Evolutionary conservation across 2,113 vertebrate species (phyloP).

Genomic region (Fulmarus glacialis): DNA sequence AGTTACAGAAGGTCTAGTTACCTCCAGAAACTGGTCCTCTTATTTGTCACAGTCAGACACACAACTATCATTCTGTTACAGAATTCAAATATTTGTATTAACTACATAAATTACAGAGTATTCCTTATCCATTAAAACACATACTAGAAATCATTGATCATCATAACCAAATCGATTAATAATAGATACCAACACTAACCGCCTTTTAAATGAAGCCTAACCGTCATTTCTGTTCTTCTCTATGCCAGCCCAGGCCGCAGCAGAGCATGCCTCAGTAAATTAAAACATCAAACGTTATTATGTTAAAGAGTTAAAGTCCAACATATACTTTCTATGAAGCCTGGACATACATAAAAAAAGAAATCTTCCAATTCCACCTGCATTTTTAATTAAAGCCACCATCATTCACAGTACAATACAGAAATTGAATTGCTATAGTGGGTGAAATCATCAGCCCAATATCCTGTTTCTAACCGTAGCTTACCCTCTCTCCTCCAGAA

Average conservation of each 20-base stretch:
- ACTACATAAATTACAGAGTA: neutral
- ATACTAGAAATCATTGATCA: neutral
- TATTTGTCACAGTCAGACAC: neutral
- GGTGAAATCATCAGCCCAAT: neutral
- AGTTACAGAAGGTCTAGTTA: neutral
- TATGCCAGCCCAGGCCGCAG: neutral
- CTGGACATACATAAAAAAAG: neutral
- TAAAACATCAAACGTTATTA: neutral
- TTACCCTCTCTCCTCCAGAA: neutral
- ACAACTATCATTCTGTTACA: neutral
- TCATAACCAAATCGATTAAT: neutral
- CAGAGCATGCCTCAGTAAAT: neutral
- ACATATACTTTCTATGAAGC: neutral
- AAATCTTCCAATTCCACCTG: neutral
- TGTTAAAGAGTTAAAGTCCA: neutral
- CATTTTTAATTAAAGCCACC: neutral
- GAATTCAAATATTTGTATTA: neutral
- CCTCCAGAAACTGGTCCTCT: neutral
- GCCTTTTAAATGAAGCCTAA: neutral
- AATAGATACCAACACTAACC: neutral
- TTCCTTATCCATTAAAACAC: neutral
- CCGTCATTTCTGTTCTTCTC: neutral
- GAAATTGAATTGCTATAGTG: neutral
- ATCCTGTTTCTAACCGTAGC: neutral
- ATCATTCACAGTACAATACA: neutral